Conservation (phyloP, 2,113 vertebrate genomes). For the Burhinus oedicnemus region DNA sequence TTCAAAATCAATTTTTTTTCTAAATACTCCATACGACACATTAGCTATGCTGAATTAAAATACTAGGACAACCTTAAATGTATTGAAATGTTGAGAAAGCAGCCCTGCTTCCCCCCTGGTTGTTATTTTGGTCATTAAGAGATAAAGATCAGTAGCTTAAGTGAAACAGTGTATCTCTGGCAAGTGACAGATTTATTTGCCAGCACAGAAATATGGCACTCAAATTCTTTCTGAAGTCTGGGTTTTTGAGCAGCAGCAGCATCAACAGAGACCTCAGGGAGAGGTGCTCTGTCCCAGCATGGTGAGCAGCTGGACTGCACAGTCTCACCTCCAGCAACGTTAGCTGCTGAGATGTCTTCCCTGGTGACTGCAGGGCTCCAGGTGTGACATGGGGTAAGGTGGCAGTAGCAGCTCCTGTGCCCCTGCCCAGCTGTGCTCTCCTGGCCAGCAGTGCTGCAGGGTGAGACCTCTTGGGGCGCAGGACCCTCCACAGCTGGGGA, state of each 20-base stretch:
- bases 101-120: background rate
- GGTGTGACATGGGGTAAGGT: background rate
- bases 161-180: background rate
- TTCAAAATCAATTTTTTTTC: background rate
- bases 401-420: rapidly evolving
- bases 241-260: background rate
- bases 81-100: background rate
- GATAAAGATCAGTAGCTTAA: background rate
- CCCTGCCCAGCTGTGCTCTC: background rate
- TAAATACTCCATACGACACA: background rate
- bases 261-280: background rate
- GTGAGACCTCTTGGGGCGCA: background rate
- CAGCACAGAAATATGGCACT: background rate
- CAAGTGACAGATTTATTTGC: background rate
- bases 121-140: background rate
- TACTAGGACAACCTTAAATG: background rate
- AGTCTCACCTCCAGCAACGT: background rate
- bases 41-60: background rate
- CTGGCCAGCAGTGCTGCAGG: rapidly evolving
- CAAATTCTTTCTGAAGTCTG: background rate
- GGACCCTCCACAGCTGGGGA: background rate
- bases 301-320: background rate
- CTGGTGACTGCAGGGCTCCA: background rate
- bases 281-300: rapidly evolving
- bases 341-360: background rate